Percentiles rank a stretch among this genome's conserved stretches.
Evolutionary conservation across 2,888 invertebrate genomes (phyloP).

Genomic region (Xanthorhoe designata): DNA sequence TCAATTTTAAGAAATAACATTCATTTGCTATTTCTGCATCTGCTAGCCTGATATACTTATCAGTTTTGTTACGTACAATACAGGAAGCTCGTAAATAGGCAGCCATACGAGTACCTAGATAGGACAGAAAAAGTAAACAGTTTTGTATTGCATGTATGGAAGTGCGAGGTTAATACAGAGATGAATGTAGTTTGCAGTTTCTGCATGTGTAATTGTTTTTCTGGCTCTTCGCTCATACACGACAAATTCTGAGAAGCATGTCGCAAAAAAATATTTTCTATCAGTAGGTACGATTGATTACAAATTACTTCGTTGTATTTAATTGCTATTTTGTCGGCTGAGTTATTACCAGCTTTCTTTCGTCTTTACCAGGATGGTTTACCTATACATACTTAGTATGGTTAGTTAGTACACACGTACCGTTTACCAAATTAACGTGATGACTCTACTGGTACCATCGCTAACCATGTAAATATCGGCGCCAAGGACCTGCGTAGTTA

Average conservation of each 20-base stretch:
- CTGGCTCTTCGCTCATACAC: background rate
- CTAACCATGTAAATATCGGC: background rate
- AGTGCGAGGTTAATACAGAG: background rate
- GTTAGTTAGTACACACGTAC: background rate
- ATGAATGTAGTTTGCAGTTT: background rate
- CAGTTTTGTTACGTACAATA: slow-evolving; percentile 53
- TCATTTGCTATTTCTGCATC: slow-evolving; percentile 76
- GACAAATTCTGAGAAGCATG: background rate
- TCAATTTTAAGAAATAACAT: slow-evolving; percentile 80
- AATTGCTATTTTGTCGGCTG: background rate
- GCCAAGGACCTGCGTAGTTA: background rate
- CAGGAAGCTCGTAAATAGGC: slow-evolving; percentile 51
- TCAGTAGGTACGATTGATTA: background rate
- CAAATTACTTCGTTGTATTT: background rate
- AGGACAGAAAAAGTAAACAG: slow-evolving; percentile 7
- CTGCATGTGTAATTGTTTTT: background rate
- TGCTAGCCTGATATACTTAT: slow-evolving; percentile 62
- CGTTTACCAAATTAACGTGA: background rate
- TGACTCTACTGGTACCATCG: background rate
- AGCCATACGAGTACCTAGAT: slow-evolving; percentile 2
- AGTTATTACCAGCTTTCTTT: background rate
- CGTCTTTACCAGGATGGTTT: background rate
- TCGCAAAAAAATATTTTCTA: background rate
- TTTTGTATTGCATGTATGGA: background rate
- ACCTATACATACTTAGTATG: background rate